Conservation (phyloP, 2,113 vertebrate genomes). For the Chaenocephalus aceratus region DNA sequence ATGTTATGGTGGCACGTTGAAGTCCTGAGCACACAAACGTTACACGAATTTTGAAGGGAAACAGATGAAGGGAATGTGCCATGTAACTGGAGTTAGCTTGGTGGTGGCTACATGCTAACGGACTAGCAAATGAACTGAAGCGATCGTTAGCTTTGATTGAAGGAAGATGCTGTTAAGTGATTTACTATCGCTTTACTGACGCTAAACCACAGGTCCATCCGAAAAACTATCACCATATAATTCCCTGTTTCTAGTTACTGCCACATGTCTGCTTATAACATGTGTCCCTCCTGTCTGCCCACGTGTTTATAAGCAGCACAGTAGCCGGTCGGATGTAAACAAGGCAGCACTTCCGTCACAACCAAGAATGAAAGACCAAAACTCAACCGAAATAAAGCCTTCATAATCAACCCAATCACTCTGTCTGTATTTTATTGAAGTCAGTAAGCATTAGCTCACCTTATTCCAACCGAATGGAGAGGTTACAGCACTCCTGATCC, state of each 20-base stretch:
- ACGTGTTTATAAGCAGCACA: conserved; percentile 67
- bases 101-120: conserved; percentile 58
- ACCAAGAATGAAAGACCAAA: not conserved
- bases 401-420: not conserved
- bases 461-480: conserved; percentile 17
- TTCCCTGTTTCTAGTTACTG: not conserved
- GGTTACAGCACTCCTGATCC: not conserved
- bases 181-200: accelerated
- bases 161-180: not conserved
- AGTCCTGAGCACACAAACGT: not conserved
- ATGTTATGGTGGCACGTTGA: not conserved
- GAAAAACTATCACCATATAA: not conserved
- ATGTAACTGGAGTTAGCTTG: not conserved
- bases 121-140: conserved; percentile 3
- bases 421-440: not conserved
- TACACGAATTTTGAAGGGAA: not conserved
- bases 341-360: conserved; percentile 36
- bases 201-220: not conserved
- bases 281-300: conserved; percentile 40
- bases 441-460: conserved; percentile 65
- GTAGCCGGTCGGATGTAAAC: conserved; percentile 74
- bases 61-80: not conserved
- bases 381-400: not conserved
- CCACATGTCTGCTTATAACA: conserved; percentile 27
- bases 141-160: not conserved